A percentile compares a stretch with the other conserved stretches of the same genome.
phyloP scores from a whole-genome alignment of 2,888 invertebrate species.

The Thecocarcelia acutangulata region DNA sequence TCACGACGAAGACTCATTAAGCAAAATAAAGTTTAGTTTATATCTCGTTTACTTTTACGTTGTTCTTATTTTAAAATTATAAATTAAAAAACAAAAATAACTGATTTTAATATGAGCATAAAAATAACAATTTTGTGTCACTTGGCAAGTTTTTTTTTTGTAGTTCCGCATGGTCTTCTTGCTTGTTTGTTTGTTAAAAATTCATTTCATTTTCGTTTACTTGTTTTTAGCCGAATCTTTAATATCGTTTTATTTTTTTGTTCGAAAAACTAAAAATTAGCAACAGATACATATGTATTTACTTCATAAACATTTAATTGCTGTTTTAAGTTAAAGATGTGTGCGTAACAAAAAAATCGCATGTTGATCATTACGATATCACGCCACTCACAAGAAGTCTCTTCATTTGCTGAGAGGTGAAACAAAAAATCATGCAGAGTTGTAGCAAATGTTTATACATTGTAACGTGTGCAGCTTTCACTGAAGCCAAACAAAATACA shows the following conservation, averaged over 20 bases:
- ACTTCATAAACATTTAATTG: neutral
- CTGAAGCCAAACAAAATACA: too few relatives aligned
- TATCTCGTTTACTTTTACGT: too few relatives aligned
- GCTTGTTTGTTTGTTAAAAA: neutral
- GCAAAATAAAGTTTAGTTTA: too few relatives aligned
- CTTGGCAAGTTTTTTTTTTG: neutral
- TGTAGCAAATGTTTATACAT: too few relatives aligned
- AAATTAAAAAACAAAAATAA: too few relatives aligned
- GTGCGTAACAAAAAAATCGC: constrained; percentile 11
- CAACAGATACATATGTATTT: neutral
- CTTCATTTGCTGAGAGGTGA: neutral
- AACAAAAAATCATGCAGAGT: neutral
- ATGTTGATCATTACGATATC: constrained; percentile 18
- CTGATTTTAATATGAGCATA: neutral
- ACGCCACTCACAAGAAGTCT: constrained; percentile 17
- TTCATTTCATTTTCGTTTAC: constrained; percentile 10
- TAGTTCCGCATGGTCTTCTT: constrained; percentile 2
- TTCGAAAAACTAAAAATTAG: neutral
- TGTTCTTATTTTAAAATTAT: too few relatives aligned
- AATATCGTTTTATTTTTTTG: constrained; percentile 14
- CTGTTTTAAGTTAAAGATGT: neutral
- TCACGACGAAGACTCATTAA: too few relatives aligned
- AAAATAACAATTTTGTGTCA: neutral
- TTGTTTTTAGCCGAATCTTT: neutral
- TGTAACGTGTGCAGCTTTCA: too few relatives aligned